phyloP scores from a whole-genome alignment of 2,888 invertebrate genomes.

The Trissonchulus sp. region DNA sequence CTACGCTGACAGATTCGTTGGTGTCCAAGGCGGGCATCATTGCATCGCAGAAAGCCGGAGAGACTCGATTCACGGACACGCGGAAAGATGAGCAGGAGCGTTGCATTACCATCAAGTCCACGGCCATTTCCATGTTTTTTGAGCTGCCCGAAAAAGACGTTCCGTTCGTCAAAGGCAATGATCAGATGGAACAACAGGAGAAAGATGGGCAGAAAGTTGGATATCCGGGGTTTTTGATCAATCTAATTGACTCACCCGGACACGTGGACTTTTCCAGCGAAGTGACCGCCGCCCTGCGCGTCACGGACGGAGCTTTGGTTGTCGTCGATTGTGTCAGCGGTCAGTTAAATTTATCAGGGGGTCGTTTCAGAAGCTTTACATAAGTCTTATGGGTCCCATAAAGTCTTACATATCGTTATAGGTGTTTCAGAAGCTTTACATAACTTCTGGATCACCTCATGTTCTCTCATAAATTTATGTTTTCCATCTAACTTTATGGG shows the following conservation, averaged over 20 bases:
- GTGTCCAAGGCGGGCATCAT: slow-evolving; percentile 99
- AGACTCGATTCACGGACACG: slow-evolving; percentile 97
- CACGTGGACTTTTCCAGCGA: slow-evolving; percentile 99
- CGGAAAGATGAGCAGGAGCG: slow-evolving; percentile 99
- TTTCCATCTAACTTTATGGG: no score
- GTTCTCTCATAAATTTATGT: no score
- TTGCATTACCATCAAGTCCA: slow-evolving; percentile 99
- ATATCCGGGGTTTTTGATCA: slow-evolving; percentile 88
- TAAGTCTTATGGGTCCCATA: no score
- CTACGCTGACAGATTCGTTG: slow-evolving; percentile 96
- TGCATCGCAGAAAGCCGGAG: slow-evolving; percentile 95
- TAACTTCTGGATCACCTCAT: no score
- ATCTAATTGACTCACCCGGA: slow-evolving; percentile 98
- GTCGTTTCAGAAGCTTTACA: no score
- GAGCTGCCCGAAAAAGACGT: slow-evolving; percentile 90
- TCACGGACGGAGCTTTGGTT: slow-evolving; percentile 98
- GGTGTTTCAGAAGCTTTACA: no score
- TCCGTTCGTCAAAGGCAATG: slow-evolving; percentile 79
- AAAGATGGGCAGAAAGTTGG: slow-evolving; percentile 36
- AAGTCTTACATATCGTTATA: no score
- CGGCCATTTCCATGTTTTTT: slow-evolving; percentile 99
- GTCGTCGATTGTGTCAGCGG: slow-evolving; percentile 99
- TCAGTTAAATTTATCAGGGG: slow-evolving; percentile 56
- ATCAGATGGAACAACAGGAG: slow-evolving; percentile 75
- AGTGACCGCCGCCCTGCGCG: slow-evolving; percentile 98